phyloP scores from a whole-genome alignment of 2,113 vertebrate species.

The Eudorcas thomsonii region DNA sequence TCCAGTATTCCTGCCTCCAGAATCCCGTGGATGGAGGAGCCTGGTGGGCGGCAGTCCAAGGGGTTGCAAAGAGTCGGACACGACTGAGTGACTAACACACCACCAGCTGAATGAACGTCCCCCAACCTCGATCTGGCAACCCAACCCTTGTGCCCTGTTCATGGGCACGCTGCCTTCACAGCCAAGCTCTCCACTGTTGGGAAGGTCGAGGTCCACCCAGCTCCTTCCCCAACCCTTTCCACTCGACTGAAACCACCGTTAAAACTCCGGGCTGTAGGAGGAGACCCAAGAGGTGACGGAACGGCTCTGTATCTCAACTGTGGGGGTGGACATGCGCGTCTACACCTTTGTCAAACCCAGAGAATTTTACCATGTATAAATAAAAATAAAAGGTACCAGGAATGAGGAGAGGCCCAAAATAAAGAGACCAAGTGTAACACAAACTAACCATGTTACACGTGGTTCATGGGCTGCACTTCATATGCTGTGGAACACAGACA shows the following conservation, averaged over 20 bases:
- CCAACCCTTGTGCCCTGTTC: neutral
- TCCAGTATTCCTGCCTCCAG: neutral
- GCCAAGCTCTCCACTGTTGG: rapidly evolving
- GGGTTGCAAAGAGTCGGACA: neutral
- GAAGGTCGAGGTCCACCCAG: neutral
- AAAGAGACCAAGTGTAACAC: neutral
- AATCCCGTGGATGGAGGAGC: neutral
- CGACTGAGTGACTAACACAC: neutral
- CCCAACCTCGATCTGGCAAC: neutral
- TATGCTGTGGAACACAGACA: neutral
- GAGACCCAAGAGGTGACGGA: neutral
- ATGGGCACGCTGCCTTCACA: neutral
- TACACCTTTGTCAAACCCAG: neutral
- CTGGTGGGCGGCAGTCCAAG: neutral
- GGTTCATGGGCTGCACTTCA: neutral
- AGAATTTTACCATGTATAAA: neutral
- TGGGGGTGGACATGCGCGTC: neutral
- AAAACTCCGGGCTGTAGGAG: neutral
- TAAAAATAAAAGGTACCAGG: neutral
- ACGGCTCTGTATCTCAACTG: neutral
- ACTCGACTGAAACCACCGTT: neutral
- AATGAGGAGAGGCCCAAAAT: neutral
- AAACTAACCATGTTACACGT: neutral
- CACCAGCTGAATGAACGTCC: neutral
- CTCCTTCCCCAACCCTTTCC: neutral